These are phyloP conservation scores for Myodes glareolus DNA, from an alignment of 2,113 vertebrate genomes.

Conservation along the genomic window DNA sequence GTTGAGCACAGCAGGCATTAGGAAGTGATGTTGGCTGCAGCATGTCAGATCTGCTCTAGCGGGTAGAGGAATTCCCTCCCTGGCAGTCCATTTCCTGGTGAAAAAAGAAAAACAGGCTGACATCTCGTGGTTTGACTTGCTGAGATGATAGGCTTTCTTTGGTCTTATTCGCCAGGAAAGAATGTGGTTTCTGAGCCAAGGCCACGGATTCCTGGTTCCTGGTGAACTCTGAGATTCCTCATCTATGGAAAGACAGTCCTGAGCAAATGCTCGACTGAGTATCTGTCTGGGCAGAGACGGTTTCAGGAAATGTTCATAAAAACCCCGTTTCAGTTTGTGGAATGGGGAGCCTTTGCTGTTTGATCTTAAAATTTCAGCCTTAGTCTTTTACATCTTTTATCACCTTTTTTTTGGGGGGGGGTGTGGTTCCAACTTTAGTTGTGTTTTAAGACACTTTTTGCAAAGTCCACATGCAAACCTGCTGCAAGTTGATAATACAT, in stretches of 20 bases:
- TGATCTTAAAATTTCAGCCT: not conserved
- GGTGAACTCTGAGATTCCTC: slow-evolving; percentile 3
- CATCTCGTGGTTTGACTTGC: slow-evolving; percentile 20
- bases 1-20: not conserved
- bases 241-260: slow-evolving; percentile 27
- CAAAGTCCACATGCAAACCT: not conserved
- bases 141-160: slow-evolving; percentile 43
- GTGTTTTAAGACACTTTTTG: not conserved
- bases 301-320: not conserved
- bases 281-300: not conserved
- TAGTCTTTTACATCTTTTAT: not conserved
- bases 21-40: not conserved
- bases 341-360: not conserved
- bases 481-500: not conserved
- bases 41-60: not conserved
- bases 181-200: slow-evolving; percentile 57
- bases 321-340: not conserved
- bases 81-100: not conserved
- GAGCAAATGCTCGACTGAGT: not conserved
- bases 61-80: not conserved
- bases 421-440: not conserved
- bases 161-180: slow-evolving; percentile 53
- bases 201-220: slow-evolving; percentile 45
- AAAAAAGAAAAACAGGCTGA: not conserved
- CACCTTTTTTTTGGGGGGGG: not conserved